Evolutionary conservation across 1,140 invertebrate genomes (phyloP), one percentile per base, ranked within the genome.

Genomic region (Cyclargus thomasi): DNA sequence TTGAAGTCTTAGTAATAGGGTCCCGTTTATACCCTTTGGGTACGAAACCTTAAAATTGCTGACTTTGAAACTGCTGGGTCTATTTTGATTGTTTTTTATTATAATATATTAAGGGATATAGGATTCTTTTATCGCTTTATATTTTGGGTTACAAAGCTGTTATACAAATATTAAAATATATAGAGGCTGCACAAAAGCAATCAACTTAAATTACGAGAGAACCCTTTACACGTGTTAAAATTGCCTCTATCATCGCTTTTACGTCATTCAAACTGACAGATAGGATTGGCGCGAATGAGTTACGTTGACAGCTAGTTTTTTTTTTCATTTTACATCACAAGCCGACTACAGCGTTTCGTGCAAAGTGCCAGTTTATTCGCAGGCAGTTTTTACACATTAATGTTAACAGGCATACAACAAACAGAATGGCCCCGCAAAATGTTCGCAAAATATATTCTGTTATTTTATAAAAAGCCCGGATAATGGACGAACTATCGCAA

Each of bases 191-290:
- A 29, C 8, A 29, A 29, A 29, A 29, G 29, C 29, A 29, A 29
- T 29, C 29, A 29, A 29, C 29, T 3, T 4, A 29, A 29, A 29
- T 29, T 29, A 8, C 39, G 39, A 47, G 0, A 6, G 2, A 23
- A 53, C 20, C 18, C 17, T 6, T 20, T 8, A 59, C 55, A 11
- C 55, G 55, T 17, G 47, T 63, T 29, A 29, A 63, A 36, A 36
- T 20, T 39, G 17, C 23, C 39, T 22, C 21, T 18, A 29, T 21
- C 18, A 67, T 20, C 55, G 23, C 18, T 67, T 21, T 21, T 59
- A 57, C 57, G 53, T 29, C 65, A 57, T 67, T 62, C 65, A 21
- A 29, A 59, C 55, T 67, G 65, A 67, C 65, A 67, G 65, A 67
- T 62, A 59, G 65, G 53, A 20, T 67, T 67, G 65, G 65, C 55